phyloP scores from a whole-genome alignment of 2,113 vertebrate species.

The Ochotona curzoniae region DNA sequence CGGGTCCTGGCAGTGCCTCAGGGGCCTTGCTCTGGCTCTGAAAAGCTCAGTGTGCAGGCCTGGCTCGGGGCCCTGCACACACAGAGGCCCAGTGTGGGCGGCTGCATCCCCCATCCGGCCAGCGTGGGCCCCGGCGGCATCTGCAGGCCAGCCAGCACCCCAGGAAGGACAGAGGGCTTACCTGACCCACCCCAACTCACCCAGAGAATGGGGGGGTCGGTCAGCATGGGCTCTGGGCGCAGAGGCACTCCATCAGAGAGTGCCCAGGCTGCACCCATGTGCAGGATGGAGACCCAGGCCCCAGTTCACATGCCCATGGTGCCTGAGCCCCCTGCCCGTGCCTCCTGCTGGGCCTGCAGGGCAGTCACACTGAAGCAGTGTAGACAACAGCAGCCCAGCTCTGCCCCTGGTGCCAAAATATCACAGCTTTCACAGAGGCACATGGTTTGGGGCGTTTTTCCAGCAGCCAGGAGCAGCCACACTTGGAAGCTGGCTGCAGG shows the following conservation, averaged over 20 bases:
- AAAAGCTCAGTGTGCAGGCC: slow-evolving; percentile 69
- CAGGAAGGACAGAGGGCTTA: neutral
- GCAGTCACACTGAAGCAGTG: too few relatives aligned
- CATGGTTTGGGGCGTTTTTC: slow-evolving; percentile 28
- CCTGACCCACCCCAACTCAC: neutral
- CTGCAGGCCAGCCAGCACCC: neutral
- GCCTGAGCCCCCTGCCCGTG: too few relatives aligned
- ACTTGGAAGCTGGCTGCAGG: slow-evolving; percentile 72
- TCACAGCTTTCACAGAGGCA: too few relatives aligned
- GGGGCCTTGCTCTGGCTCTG: slow-evolving; percentile 64
- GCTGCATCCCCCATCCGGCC: slow-evolving; percentile 58
- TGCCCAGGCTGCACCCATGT: too few relatives aligned
- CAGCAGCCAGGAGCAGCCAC: neutral
- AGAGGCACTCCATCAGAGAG: too few relatives aligned
- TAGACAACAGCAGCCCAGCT: too few relatives aligned
- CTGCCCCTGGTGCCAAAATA: too few relatives aligned
- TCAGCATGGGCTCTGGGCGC: too few relatives aligned
- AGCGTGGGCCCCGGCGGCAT: neutral
- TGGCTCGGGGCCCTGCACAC: neutral
- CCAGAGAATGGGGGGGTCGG: neutral
- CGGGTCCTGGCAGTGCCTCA: slow-evolving; percentile 68
- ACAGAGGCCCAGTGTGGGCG: slow-evolving; percentile 84
- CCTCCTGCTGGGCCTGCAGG: too few relatives aligned
- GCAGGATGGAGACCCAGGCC: too few relatives aligned
- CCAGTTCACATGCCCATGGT: too few relatives aligned